Evolutionary conservation across 2,113 vertebrate species (phyloP), one percentile per base, ranked within the genome.

Genomic region (Erpornis zantholeuca): DNA sequence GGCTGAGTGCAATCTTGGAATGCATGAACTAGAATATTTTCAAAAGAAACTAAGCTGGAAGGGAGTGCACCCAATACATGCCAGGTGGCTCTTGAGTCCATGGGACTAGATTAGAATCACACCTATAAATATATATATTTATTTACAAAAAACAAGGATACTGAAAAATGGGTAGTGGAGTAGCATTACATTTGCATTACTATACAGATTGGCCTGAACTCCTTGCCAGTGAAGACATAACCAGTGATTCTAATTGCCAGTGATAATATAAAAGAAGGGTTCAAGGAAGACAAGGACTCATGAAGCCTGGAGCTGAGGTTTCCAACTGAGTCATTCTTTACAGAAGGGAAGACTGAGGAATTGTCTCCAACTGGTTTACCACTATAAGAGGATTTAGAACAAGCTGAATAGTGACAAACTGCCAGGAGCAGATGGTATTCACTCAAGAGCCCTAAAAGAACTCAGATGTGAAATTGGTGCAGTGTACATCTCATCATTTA

Each of bases 401-500:
- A 71, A 79, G 50, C 53, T 42, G n/a, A 84, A 61, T 44, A 72
- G 78, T 82, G 88, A 88, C 31, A 85, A 93, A 94, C 40, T 85
- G 57, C 53, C 79, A 92, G 61, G 50, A 96, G 15, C 79, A 96
- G 85, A 92, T 86, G 82, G 86, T 63, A 81, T 94, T 95, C 83
- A 86, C 52, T 88, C 50, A 81, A 86, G 83, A 91, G 50, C 69
- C 85, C 57, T 92, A 69, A 90, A 94, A 80, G 90, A 90, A 90
- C 90, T 94, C 90, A 94, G 42, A 90, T 85, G 92, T 93, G 94
- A 93, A 97, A 95, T 91, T 90, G 59, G 75, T 85, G 40, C 57
- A 33, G 23, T 22, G 31, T 60, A 50, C 38, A 85, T 22, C 36
- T 70, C 70, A 91, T 68, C 13, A 53, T 94, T 92, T 90, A 68